These are phyloP conservation scores for Heliconius melpomene DNA, from an alignment of 1,140 invertebrate genomes.

Conservation along the genomic window DNA sequence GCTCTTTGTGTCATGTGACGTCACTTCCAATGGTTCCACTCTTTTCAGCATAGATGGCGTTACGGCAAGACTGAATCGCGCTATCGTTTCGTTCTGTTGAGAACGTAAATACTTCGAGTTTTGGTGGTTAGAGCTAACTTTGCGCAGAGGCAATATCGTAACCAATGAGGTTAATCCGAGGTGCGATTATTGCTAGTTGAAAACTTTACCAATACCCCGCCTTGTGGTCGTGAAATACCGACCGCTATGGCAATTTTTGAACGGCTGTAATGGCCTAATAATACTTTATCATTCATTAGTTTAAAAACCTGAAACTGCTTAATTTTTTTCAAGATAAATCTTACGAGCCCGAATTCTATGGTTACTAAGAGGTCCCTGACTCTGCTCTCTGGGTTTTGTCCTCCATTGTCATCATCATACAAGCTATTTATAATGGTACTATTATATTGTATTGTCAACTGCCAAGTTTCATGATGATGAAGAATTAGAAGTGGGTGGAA, in stretches of 20 bases:
- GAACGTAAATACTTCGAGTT: constrained; percentile 29
- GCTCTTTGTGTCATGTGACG: neutral
- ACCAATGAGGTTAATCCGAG: constrained; percentile 93
- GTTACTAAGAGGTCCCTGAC: no score
- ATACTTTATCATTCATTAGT: neutral
- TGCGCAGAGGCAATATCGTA: constrained; percentile 91
- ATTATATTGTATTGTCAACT: no score
- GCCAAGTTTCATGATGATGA: no score
- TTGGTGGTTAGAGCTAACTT: constrained; percentile 76
- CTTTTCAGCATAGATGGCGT: constrained; percentile 40
- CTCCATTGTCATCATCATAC: no score
- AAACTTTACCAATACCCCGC: constrained; percentile 97
- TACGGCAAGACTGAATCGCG: constrained; percentile 34
- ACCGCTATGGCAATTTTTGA: constrained; percentile 94
- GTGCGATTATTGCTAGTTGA: constrained; percentile 95
- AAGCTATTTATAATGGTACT: no score
- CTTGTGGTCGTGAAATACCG: constrained; percentile 95
- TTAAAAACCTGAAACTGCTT: no score
- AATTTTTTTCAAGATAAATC: no score
- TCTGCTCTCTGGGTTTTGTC: no score
- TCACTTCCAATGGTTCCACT: neutral
- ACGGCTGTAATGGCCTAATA: constrained; percentile 78
- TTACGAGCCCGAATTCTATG: no score
- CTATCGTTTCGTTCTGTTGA: constrained; percentile 30
- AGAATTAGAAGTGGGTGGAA: no score